Base-by-base conservation (phyloP, 2,888 invertebrate genomes). In the Thalpophila matura region DNA sequence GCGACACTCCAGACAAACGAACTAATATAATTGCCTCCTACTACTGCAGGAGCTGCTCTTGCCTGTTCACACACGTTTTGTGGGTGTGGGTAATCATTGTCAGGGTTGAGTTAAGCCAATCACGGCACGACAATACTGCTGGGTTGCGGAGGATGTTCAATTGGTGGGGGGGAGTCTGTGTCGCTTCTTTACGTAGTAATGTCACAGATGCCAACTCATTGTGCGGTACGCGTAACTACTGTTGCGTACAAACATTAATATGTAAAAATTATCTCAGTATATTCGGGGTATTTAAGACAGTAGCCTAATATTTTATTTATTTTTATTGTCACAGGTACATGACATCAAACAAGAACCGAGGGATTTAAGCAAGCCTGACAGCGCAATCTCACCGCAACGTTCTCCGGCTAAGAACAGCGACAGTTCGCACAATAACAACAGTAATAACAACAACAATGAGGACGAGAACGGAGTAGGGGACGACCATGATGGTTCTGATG, bases 391-490 rank as follows among this genome's bases (percentile, higher is more conserved):
- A 1, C 95, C 96, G 1, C 93, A 93, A 54, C 92, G 94, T 55
- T 95, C 95, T 49, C 95, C 96, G 46, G 95, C 95, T 38, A 95
- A 95, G 69, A 96, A 95, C 78, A 96, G 96, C 72, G 94, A 95
- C 64, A 94, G 94, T 80, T 95, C 94, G 64, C 90, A 93, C 72
- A 94, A 94, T 56, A 93, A 92, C 73, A 93, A 92, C 66, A 86
- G 82, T 61, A 94, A 91, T 70, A 94, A 92, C 71, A 93, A 91
- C 78, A 95, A 92, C 77, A 93, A 91, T 51, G 92, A 95, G 38
- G 93, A 93, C 46, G 95, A 94, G 64, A 95, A 95, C 35, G 95
- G 95, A 10, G 88, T 95, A 84, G 74, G 93, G 79, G 90, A 94
- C 37, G 94, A 95, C 18, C 95, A 94, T 33, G 96, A 96, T 33